Percentiles rank a stretch among this genome's conserved stretches.
Evolutionary conservation across 1,140 invertebrate species (phyloP).

Genomic region (Onthophagus taurus): DNA sequence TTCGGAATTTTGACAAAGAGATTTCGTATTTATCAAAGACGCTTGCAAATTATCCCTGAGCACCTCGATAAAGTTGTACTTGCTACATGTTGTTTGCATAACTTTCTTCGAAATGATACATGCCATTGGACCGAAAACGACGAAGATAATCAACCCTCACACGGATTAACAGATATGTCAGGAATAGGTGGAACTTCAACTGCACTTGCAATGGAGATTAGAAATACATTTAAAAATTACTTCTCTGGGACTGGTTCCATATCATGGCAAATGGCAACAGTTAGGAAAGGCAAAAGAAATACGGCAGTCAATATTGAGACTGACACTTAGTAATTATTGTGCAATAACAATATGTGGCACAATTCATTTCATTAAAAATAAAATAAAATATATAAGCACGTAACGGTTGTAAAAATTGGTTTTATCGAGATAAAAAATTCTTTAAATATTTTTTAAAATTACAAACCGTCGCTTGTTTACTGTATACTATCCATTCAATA

Average conservation of each 20-base stretch:
- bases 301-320: neutral
- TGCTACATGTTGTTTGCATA: conserved; percentile 28
- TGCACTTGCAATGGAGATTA: conserved; percentile 7
- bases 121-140: neutral
- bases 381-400: neutral
- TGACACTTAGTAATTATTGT: too few relatives aligned
- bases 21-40: conserved; percentile 24
- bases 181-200: conserved; percentile 8
- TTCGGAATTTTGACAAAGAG: conserved; percentile 22
- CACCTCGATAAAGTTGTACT: conserved; percentile 22
- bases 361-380: too few relatives aligned
- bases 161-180: conserved; percentile 3
- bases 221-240: conserved; percentile 15
- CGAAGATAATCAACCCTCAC: conserved; percentile 1
- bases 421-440: neutral
- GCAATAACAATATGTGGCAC: too few relatives aligned
- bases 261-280: conserved; percentile 11
- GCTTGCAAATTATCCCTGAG: conserved; percentile 22
- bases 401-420: neutral
- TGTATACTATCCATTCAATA: conserved; percentile 1
- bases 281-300: conserved; percentile 10
- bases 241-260: conserved; percentile 11
- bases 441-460: neutral
- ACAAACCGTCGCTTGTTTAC: neutral
- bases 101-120: conserved; percentile 15